Conservation (phyloP, 2,888 invertebrate genomes). For the Cosmorhoe ocellata region DNA sequence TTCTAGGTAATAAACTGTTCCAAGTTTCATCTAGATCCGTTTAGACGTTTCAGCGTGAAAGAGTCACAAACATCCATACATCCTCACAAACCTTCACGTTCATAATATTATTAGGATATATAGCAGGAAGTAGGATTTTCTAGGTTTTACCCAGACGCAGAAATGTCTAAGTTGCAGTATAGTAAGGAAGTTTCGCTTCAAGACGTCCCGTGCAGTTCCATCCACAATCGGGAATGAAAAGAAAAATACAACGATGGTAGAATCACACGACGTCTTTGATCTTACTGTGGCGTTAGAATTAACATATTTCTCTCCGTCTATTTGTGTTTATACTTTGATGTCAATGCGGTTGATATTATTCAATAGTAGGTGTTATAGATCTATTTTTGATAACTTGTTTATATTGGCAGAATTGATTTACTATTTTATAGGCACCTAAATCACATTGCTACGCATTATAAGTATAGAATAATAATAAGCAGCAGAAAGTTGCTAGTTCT, state of each 20-base stretch:
- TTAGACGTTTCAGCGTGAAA: no score
- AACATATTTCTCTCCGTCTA: constrained; percentile 72
- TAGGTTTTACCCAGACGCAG: no score
- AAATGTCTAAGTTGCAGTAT: background rate
- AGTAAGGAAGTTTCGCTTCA: constrained; percentile 11
- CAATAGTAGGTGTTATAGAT: constrained; percentile 47
- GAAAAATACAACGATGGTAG: constrained; percentile 42
- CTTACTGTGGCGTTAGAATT: constrained; percentile 71
- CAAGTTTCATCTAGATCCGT: no score
- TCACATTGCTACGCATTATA: no score
- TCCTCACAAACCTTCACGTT: no score
- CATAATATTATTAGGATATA: no score
- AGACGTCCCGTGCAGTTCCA: background rate
- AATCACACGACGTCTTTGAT: constrained; percentile 68
- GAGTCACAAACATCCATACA: no score
- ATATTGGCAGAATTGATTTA: background rate
- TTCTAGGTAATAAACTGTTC: no score
- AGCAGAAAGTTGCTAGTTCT: no score
- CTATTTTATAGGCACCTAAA: no score
- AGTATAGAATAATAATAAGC: no score
- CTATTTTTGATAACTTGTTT: constrained; percentile 36
- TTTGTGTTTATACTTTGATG: constrained; percentile 74
- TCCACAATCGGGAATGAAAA: constrained; percentile 39
- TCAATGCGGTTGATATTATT: constrained; percentile 51
- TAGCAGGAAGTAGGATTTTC: no score